Base-by-base conservation (phyloP, 2,113 vertebrate species). In the Grammomys dolichurus region DNA sequence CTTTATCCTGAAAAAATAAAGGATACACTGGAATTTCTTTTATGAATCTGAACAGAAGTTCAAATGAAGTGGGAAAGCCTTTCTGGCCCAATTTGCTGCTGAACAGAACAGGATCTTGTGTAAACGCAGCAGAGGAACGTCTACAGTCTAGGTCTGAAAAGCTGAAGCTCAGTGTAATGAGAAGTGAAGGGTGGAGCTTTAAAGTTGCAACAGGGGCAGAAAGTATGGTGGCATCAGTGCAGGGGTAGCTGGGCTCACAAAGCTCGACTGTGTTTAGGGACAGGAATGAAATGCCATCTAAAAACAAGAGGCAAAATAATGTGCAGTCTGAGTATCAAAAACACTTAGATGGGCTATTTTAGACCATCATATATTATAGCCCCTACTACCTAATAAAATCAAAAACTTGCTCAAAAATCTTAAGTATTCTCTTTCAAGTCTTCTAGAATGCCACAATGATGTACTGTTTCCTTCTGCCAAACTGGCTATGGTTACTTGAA, bases 401-500 rank as follows among this genome's bases (percentile, higher is more conserved):
- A 87, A 95, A 97, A 97, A 24, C 19, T n/a, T 93, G 13, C 40
- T 89, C 94, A 88, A 87, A 5, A 14, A 65, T 78, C 81, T 60
- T 76, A 85, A 92, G 72, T 90, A 97, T 97, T 97, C 22, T 91
- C 70, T 93, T 84, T 76, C 36, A 87, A 91, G 73, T 89, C 76
- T 95, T 96, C 60, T 48, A 94, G 67, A 95, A 90, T 87, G 82
- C 65, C 72, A 95, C 87, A 95, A 91, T 94, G 75, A 94, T 87
- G 11, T 72, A 87, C 46, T 54, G 33, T 33, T 72, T 93, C 81
- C 67, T 77, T 69, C 90, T 95, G 31, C 48, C 81, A 84, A 87
- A 94, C 76, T 90, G 36, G 80, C 90, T 93, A 56, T 84, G 43
- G 93, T 67, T 22, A 84, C 95, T 96, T 87, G 12, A 92, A 97